Conservation (phyloP, 1,140 invertebrate species). For the Cydia amplana region DNA sequence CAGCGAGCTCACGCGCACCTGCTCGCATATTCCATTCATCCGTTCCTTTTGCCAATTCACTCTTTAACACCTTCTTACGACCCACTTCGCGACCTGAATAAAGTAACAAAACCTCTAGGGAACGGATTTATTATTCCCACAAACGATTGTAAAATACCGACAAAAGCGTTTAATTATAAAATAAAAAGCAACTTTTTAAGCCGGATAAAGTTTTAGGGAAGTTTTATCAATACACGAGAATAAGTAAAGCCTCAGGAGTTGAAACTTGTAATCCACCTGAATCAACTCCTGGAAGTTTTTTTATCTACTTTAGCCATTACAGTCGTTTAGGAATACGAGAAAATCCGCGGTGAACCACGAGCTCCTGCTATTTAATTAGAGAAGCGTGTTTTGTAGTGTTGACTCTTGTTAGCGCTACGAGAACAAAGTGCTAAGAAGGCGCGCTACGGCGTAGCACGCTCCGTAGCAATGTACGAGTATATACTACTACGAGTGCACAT, state of each 20-base stretch:
- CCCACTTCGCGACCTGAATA: slow-evolving; percentile 66
- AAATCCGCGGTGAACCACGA: background rate
- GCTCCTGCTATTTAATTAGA: slow-evolving; percentile 19
- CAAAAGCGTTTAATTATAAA: slow-evolving; percentile 35
- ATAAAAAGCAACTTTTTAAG: slow-evolving; percentile 11
- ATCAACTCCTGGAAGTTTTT: slow-evolving; percentile 29
- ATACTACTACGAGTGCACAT: no score
- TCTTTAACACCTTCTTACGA: slow-evolving; percentile 73
- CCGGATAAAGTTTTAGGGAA: background rate
- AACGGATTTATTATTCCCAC: slow-evolving; percentile 54
- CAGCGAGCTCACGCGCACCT: slow-evolving; percentile 46
- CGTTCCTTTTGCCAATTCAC: slow-evolving; percentile 66
- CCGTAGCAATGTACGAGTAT: slow-evolving; percentile 4
- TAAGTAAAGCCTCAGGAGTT: slow-evolving; percentile 23
- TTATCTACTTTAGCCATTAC: slow-evolving; percentile 16
- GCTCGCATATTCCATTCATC: slow-evolving; percentile 68
- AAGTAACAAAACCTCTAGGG: slow-evolving; percentile 64
- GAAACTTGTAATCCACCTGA: slow-evolving; percentile 28
- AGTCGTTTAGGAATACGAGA: background rate
- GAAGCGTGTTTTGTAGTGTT: slow-evolving; percentile 18
- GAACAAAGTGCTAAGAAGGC: slow-evolving; percentile 15
- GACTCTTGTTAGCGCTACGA: background rate
- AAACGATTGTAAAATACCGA: slow-evolving; percentile 46
- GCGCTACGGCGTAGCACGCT: slow-evolving; percentile 22
- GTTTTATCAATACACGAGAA: slow-evolving; percentile 20